Base-by-base conservation (phyloP, 35 echinoderm and acorn worm species). In the Nesometra sesokonis region DNA sequence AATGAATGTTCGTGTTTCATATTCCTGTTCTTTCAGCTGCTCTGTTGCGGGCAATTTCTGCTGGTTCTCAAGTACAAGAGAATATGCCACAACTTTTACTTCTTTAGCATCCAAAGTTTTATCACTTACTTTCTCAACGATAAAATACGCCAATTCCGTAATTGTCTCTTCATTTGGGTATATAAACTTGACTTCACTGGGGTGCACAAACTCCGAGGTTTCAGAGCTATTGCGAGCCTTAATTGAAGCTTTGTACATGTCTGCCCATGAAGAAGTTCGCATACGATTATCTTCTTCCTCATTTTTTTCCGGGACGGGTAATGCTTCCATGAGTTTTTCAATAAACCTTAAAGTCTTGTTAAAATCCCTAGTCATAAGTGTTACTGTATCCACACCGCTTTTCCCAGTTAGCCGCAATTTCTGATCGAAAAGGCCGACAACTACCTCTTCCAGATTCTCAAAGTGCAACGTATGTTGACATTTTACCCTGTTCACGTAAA, bases 101-200 rank as follows among this genome's bases (percentile, higher is more conserved):
- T 90, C 88, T 3, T 91, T 86, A 29, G 94, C 77, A 29, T 79
- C 84, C 39, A 76, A 77, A 15, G 78, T 88, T 11, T 76, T 81
- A 34, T 83, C 85, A 11, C 85, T 82, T 34, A 99, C 78, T 36
- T 82, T 88, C 36, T 89, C 93, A 3, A 87, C 86, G n/a, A 99
- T 88, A 35, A 99, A 80, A 78, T 92, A 93, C 7, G 92, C 88
- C 77, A 99, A 52, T 67, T 99, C 96, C 46, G 86, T 91, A 35
- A 99, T 91, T 23, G 90, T 90, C 46, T 99, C 96, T 29, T 99
- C 96, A 86, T 93, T 94, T 29, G 93, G 93, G 77, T 99, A 99
- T 77, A 86, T 86, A 85, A 99, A 99, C 36, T 91, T 94, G 21
- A 99, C 96, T n/a, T 89, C 86, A 79, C 90, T 93, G 4, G 96